Evolutionary conservation across 2,888 invertebrate genomes (phyloP), one percentile per base, ranked within the genome.

Genomic region (Metallyticus violacea): DNA sequence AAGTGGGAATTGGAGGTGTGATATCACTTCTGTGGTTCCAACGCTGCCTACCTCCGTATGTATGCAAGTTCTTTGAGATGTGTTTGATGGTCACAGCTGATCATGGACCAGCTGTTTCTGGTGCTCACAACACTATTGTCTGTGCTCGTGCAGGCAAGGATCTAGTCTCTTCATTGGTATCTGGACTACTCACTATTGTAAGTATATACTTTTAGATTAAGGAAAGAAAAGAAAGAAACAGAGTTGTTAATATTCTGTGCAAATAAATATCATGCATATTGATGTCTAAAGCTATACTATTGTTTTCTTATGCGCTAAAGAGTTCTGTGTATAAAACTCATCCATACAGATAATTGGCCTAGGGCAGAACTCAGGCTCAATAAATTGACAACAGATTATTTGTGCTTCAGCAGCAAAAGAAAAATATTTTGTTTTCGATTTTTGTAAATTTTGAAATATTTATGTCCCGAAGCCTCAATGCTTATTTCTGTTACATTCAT

Each of bases 21-120:
- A 97, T 99, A 88, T 97, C 98, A 28, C 93, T 99, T 89, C 93
- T 99, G 22, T 99, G 99, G 99, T 99, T 99, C 95, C 99, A 99
- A 91, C 95, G 99, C 85, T 97, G 98, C 90, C 93, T 99, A 85
- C 99, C 99, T 0, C 94, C 96, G 2, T 97, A 98, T 92, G 98
- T 98, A 81, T 96, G 97, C 92, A 98, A 98, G 92, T 99, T 99
- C 94, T 96, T 99, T 91, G 99, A 99, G 93, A 98, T 99, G 96
- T 99, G 99, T 90, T 93, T 99, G 88, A 99, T 99, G 95, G 97
- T 99, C 88, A 99, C 99, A 0, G 99, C 99, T 22, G 99, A 99
- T 93, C 99, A 99, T 91, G 99, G 99, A 2, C 99, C 99, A 0
- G 99, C 99, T 0, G 99, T 99, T 0, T 98, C 98, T 0, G 99